A percentile compares a stretch with the other conserved stretches of the same genome.
These are phyloP conservation scores for Ferrisia virgata DNA, from an alignment of 2,888 invertebrate genomes.

Conservation along the genomic window DNA sequence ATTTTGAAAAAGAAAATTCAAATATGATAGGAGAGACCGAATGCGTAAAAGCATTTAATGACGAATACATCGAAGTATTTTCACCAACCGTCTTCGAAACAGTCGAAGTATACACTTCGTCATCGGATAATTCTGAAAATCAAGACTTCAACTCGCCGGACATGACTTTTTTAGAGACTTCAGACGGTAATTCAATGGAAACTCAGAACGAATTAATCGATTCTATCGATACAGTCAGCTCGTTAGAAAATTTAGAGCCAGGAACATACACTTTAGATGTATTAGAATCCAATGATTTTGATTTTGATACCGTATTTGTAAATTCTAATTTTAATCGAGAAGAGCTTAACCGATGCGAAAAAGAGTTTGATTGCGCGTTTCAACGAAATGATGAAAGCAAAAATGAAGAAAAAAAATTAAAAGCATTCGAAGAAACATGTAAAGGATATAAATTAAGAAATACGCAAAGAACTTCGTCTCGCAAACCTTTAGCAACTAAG, in stretches of 20 bases:
- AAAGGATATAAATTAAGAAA: conserved; percentile 15
- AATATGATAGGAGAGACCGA: not conserved
- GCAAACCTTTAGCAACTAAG: conserved; percentile 1
- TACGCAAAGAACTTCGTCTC: not conserved
- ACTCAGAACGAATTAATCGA: not conserved
- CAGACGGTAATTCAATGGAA: not conserved
- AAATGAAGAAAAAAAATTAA: not conserved
- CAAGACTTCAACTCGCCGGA: conserved; percentile 40
- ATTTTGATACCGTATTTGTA: conserved; percentile 26
- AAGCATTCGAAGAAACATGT: not conserved
- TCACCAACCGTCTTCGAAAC: conserved; percentile 42
- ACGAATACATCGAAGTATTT: conserved; percentile 40
- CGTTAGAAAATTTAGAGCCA: conserved; percentile 32
- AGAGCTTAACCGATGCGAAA: not conserved
- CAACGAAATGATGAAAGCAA: not conserved
- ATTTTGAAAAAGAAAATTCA: conserved; percentile 18
- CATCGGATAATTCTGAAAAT: conserved; percentile 33
- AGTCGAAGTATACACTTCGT: conserved; percentile 40
- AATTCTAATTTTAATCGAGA: not conserved
- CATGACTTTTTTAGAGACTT: conserved; percentile 35
- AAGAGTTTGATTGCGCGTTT: not conserved
- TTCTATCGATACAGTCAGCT: conserved; percentile 19
- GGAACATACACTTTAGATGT: conserved; percentile 37
- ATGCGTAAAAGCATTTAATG: conserved; percentile 30
- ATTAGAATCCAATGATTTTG: conserved; percentile 19